A percentile compares a stretch with the other conserved stretches of the same genome.
Evolutionary conservation across 2,888 invertebrate species (phyloP).

Genomic region (Eupithecia centaureata): DNA sequence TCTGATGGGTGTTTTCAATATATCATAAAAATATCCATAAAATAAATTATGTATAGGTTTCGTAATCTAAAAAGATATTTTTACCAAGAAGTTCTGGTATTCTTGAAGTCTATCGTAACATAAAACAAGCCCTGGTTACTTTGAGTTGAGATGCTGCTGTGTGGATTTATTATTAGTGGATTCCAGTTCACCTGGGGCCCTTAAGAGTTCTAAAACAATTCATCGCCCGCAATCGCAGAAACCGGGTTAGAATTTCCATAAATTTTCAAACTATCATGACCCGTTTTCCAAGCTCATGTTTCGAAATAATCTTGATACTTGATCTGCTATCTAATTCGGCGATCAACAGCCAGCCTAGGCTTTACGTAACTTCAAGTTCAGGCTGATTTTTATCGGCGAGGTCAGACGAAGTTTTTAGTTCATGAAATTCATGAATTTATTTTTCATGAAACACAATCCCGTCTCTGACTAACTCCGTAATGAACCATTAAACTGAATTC

Average conservation of each 20-base stretch:
- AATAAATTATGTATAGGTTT: too few species aligned
- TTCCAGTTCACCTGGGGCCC: not conserved
- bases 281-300: conserved; percentile 64
- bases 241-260: conserved; percentile 37
- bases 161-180: not conserved
- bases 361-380: conserved; percentile 66
- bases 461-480: not conserved
- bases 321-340: conserved; percentile 66
- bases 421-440: conserved; percentile 8
- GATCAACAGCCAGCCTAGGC: conserved; percentile 50
- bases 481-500: not conserved
- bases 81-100: too few species aligned
- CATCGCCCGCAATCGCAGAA: not conserved
- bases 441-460: conserved; percentile 4
- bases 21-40: too few species aligned
- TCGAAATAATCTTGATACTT: conserved; percentile 64
- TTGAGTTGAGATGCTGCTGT: too few species aligned
- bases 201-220: not conserved
- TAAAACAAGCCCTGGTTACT: too few species aligned
- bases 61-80: not conserved
- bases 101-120: too few species aligned
- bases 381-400: conserved; percentile 58
- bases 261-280: conserved; percentile 63
- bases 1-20: too few species aligned
- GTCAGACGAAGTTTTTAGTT: conserved; percentile 34